Evolutionary conservation across 2,888 invertebrate species (phyloP), one percentile per base, ranked within the genome.

Genomic region (Hirtodrosophila cameraria): DNA sequence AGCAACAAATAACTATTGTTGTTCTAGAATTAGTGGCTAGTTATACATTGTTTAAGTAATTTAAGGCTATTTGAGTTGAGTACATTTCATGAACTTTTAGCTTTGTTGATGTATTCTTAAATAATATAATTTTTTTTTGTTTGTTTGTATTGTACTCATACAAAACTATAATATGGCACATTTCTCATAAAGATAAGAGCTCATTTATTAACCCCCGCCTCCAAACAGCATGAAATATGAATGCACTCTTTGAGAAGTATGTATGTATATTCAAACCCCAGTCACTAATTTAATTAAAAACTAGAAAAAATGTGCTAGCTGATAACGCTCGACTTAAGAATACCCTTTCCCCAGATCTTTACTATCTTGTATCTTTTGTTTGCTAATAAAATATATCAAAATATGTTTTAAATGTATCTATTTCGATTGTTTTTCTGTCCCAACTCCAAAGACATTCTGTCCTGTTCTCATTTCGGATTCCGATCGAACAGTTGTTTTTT

Each of bases 231-330:
- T 8, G 4, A 33, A 13, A 30, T 45, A 42, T 35, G 39, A 27
- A 39, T 45, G 11, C 15, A 13, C n/a, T 38, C n/a, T 13, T 43
- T 36, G n/a, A 11, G 9, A 27, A 5, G 2, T 18, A 11, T 38
- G 13, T 2, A 16, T 9, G 3, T 18, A 12, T 38, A 12, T 2
- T 49, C 13, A 20, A 33, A 16, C 30, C 30, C 6, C 25, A 30
- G 42, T 12, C 13, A 27, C 16, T 61, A 39, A 61, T 53, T 59
- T 12, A n/a, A 52, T 58, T 58, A 58, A 49, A 18, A 27, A 18
- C 13, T 9, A 1, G 2, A 23, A 7, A 1, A 1, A n/a, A 1
- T 33, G 9, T 6, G 5, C 13, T 13, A 5, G 7, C 3, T n/a
- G 20, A 13, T 3, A 2, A 4, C 20, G 45, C 8, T 9, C n/a